Conservation (phyloP, 2,797 vertebrate species). For the Oryzias sinensis region DNA sequence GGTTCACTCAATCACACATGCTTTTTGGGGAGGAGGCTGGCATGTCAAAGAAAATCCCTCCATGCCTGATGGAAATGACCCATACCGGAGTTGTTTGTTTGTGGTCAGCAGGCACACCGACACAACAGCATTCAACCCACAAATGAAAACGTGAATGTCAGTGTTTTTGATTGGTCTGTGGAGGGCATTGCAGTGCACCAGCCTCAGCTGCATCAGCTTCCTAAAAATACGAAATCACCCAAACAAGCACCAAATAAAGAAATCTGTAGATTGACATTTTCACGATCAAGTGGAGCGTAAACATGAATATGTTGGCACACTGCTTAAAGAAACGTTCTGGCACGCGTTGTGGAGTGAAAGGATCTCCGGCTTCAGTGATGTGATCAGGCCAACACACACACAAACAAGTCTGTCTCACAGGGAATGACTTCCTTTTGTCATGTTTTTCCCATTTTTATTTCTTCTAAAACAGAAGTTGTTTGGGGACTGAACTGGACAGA, state of each 20-base stretch:
- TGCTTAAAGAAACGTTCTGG: constrained; percentile 35
- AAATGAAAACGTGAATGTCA: not conserved
- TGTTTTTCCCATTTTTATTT: constrained; percentile 20
- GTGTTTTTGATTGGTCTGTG: not conserved
- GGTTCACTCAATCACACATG: no score
- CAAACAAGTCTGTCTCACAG: constrained; percentile 1
- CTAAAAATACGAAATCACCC: not conserved
- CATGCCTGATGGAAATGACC: no score
- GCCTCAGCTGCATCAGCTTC: not conserved
- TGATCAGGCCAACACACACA: constrained; percentile 47
- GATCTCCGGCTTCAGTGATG: constrained; percentile 40
- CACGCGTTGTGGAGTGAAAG: constrained; percentile 26
- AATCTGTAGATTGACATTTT: no score
- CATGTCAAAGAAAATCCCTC: no score
- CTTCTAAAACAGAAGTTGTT: constrained; percentile 15
- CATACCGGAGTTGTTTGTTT: no score
- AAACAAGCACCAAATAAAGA: no score
- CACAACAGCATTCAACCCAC: no score
- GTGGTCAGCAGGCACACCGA: no score
- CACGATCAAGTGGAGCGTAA: no score
- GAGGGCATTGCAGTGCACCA: not conserved
- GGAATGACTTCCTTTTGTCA: constrained; percentile 21
- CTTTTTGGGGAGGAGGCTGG: no score
- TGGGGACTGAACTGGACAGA: constrained; percentile 6
- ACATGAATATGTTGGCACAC: no score